Evolutionary conservation across 1,140 invertebrate genomes (phyloP), one percentile per base, ranked within the genome.

Genomic region (Melitaea cinxia): DNA sequence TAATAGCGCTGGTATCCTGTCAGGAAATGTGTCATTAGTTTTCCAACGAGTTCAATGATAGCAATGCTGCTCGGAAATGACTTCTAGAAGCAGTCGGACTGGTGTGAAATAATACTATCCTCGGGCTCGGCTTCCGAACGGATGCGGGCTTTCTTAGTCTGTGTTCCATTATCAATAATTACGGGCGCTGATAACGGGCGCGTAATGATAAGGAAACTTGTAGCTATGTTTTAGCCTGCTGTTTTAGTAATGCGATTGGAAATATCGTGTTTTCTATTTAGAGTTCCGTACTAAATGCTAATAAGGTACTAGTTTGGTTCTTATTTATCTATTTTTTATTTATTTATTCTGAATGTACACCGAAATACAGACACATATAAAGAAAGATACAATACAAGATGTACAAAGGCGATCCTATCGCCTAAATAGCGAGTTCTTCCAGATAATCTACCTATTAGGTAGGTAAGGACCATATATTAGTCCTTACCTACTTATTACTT

Each of bases 121-220:
- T 59, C 56, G 63, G 68, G 69, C 72, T 50, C 57, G 58, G 72
- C 75, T 80, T 82, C 80, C 77, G 73, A 70, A 72, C 78, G 79
- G 81, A 83, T 78, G 75, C 75, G 74, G 76, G 74, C 76, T 80
- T 83, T 80, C 75, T 73, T 75, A 68, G 60, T 65, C 55, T 69
- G 54, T 65, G 68, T 65, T 72, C 28, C 65, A 70, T 76, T 73
- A 77, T 82, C 71, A 73, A 58, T 73, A 72, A 75, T 68, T 75
- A 52, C 61, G 42, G 30, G 19, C 45, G 59, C 39, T 69, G 72
- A 74, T 72, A 73, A 65, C 53, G 59, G 19, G 19, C 39, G 33
- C 54, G 65, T 50, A 52, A 45, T 70, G 64, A 62, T 70, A 70
- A 70, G 58, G 53, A 62, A 65, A 70, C 53, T 45, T 66, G 65